Base-by-base conservation (phyloP, 2,113 vertebrate genomes). In the Nicator chloris region DNA sequence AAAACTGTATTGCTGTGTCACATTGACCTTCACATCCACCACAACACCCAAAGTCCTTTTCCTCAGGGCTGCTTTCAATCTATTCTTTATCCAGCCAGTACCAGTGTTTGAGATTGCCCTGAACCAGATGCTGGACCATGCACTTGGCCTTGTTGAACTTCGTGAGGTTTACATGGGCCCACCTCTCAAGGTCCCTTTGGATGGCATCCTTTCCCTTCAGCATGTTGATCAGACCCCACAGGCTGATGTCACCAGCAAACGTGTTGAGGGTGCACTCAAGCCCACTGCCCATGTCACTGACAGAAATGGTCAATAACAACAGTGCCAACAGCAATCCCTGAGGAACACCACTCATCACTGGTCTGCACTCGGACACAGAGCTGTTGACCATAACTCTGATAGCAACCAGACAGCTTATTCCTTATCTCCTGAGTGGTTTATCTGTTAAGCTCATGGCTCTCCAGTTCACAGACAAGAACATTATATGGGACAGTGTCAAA, bases 281-380 rank as follows among this genome's bases (percentile, higher is more conserved):
- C 28, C 40, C 15, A n/a, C 28, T 24, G 23, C 30, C n/a, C 9
- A 6, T 11, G 11, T 31, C 69, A 24, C 19, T 39, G 50, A 19
- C 28, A 65, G 59, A 56, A 27, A 40, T 19, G 15, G 3, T 28
- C 60, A 64, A 64, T 6, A 28, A 7, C 15, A 39, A 15, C 23
- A 27, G n/a, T 7, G 23, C 1, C 49, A 39, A 8, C 24, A 50
- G 24, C 54, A 60, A 50, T 39, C 50, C 49, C 69, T 56, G 59
- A 28, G 15, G 19, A 39, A 5, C n/a, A 54, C 14, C 49, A 33
- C 40, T 54, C 9, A 2, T 15, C 39, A 15, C 22, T 39, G 33
- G 9, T 39, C 9, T 54, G 14, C n/a, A 23, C 19, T 33, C 0
- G 0, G 40, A 73, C 28, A 45, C n/a, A 54, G 28, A 64, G n/a